A percentile compares a stretch with the other conserved stretches of the same genome.
Evolutionary conservation across 2,888 invertebrate species (phyloP).

Genomic region (Drosophila mimica): DNA sequence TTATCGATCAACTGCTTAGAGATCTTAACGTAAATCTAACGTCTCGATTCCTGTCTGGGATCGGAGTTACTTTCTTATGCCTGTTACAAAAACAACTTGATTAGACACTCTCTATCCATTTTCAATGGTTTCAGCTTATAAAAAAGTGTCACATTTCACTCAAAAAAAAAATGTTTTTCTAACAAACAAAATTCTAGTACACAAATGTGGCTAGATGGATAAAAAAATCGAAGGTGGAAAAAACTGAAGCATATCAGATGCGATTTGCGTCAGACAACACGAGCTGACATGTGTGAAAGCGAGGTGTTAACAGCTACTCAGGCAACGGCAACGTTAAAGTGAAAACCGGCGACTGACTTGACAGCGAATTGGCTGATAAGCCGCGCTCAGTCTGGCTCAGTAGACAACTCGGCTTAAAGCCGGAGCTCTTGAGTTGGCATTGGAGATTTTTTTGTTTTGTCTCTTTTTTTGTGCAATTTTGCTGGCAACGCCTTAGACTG

Average conservation of each 20-base stretch:
- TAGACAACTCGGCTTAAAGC: constrained; percentile 31
- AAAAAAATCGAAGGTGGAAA: not conserved
- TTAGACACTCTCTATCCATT: not conserved
- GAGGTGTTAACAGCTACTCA: constrained; percentile 34
- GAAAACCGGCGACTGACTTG: constrained; percentile 43
- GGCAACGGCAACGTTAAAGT: constrained; percentile 26
- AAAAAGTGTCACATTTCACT: not conserved
- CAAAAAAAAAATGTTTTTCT: not conserved
- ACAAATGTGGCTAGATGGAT: not conserved
- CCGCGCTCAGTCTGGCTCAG: constrained; percentile 39
- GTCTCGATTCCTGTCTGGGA: not conserved
- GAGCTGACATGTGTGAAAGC: constrained; percentile 55
- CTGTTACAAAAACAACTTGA: not conserved
- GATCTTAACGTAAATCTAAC: too few relatives aligned
- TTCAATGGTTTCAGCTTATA: not conserved
- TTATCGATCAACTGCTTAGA: not conserved
- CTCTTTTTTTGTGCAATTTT: constrained; percentile 2
- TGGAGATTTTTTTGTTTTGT: constrained; percentile 30
- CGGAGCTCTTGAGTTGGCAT: constrained; percentile 36
- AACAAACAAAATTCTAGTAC: constrained; percentile 4
- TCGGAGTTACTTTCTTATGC: not conserved
- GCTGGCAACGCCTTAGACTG: constrained; percentile 65
- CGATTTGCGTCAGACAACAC: constrained; percentile 2
- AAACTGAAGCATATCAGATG: constrained; percentile 10
- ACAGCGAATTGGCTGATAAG: constrained; percentile 57